A percentile compares a stretch with the other conserved stretches of the same genome.
These are phyloP conservation scores for Calidris pygmaea DNA, from an alignment of 2,113 vertebrate genomes.

Conservation along the genomic window DNA sequence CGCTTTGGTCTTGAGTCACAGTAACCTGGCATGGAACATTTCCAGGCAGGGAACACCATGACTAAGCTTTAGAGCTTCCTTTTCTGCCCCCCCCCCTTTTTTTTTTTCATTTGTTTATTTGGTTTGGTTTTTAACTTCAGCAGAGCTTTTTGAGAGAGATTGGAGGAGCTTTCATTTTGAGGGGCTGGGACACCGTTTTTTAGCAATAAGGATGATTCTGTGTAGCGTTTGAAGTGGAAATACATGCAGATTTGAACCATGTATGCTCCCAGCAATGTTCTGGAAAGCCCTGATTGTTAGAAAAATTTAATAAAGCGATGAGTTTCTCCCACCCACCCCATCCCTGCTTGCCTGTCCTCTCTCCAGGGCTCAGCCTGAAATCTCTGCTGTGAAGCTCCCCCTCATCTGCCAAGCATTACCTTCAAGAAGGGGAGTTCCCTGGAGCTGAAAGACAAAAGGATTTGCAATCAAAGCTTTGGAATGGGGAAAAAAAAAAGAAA, in stretches of 20 bases:
- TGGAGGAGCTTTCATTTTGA: background rate
- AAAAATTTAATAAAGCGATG: conserved; percentile 44
- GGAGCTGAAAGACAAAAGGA: conserved; percentile 43
- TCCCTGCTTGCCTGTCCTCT: background rate
- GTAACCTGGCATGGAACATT: background rate
- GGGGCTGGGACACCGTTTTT: background rate
- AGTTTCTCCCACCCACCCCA: background rate
- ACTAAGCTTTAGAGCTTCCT: background rate
- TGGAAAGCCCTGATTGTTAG: conserved; percentile 76
- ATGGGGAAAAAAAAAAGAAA: background rate
- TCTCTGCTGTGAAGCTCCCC: background rate
- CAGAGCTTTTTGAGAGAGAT: background rate
- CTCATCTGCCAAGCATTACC: background rate
- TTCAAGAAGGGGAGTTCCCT: conserved; percentile 12
- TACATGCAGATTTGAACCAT: conserved; percentile 83
- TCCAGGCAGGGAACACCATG: background rate
- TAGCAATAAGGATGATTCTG: conserved; percentile 60
- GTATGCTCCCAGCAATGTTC: conserved; percentile 85
- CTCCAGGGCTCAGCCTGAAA: background rate
- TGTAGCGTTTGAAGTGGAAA: conserved; percentile 72
- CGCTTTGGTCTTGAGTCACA: background rate
- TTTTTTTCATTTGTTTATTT: background rate
- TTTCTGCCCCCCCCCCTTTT: background rate
- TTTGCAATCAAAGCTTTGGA: conserved; percentile 27
- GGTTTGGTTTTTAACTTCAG: background rate